Conservation (phyloP, 2,113 vertebrate genomes). For the Catharus fuscescens region DNA sequence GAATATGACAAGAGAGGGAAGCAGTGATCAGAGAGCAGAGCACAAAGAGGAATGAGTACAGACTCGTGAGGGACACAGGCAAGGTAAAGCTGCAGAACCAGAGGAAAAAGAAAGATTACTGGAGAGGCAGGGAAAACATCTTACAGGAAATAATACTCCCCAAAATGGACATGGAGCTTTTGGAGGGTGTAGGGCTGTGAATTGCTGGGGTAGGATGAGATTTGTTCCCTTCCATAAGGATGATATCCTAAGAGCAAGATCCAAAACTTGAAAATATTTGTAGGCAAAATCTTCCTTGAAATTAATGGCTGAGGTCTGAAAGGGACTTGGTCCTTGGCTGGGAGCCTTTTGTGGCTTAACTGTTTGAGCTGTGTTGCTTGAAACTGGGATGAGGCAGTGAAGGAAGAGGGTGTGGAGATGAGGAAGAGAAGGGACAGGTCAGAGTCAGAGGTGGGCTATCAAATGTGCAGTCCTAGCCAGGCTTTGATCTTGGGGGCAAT, state of each 20-base stretch:
- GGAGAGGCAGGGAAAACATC: background rate
- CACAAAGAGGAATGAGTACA: background rate
- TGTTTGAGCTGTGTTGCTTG: background rate
- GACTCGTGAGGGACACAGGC: rapidly evolving
- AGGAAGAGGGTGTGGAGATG: background rate
- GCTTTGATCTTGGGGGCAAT: background rate
- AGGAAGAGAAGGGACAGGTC: background rate
- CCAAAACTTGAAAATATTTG: background rate
- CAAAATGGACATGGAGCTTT: background rate
- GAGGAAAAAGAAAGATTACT: background rate
- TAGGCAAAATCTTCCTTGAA: background rate
- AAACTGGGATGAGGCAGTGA: background rate
- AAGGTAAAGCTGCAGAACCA: background rate
- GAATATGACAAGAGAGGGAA: slow-evolving; percentile 11
- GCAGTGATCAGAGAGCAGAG: background rate
- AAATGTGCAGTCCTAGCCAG: background rate
- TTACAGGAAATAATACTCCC: background rate
- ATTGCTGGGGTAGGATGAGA: background rate
- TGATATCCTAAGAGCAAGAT: background rate
- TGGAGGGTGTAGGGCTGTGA: background rate
- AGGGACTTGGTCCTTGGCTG: background rate
- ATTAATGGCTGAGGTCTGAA: background rate
- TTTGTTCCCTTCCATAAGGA: background rate
- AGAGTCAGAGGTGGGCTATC: background rate
- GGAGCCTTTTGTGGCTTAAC: background rate